A percentile compares a stretch with the other conserved stretches of the same genome.
phyloP scores from a whole-genome alignment of 2,113 vertebrate species.

The Amblyopsis rosae region DNA sequence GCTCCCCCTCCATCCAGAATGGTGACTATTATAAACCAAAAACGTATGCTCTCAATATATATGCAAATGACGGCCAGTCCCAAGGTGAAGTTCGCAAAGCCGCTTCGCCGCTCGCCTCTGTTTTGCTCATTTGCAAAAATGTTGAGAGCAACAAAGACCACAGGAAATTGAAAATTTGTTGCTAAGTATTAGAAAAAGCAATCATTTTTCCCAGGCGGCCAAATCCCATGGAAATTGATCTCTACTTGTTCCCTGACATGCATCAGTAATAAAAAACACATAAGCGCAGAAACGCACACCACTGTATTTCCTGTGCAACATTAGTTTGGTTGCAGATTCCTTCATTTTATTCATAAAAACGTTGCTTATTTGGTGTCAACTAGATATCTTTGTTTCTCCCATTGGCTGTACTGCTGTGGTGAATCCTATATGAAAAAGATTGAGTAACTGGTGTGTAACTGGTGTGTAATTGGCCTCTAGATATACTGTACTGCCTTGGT shows the following conservation, averaged over 20 bases:
- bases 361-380: slow-evolving; percentile 16
- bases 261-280: slow-evolving; percentile 59
- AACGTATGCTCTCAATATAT: slow-evolving; percentile 90
- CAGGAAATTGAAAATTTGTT: slow-evolving; percentile 80
- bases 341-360: slow-evolving; percentile 37
- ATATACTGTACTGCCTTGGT: slow-evolving; percentile 16
- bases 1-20: slow-evolving; percentile 59
- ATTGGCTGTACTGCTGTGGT: slow-evolving; percentile 53
- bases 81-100: slow-evolving; percentile 77
- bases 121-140: slow-evolving; percentile 79
- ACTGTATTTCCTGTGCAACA: slow-evolving; percentile 56
- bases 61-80: slow-evolving; percentile 84
- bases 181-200: slow-evolving; percentile 77
- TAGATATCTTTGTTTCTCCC: slow-evolving; percentile 34
- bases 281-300: slow-evolving; percentile 47
- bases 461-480: slow-evolving; percentile 41
- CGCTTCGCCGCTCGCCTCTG: slow-evolving; percentile 71
- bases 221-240: slow-evolving; percentile 80
- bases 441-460: slow-evolving; percentile 33
- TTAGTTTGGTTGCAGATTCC: slow-evolving; percentile 58
- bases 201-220: slow-evolving; percentile 74
- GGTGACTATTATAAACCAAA: slow-evolving; percentile 82
- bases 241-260: slow-evolving; percentile 68
- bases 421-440: slow-evolving; percentile 50
- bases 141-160: slow-evolving; percentile 77